Evolutionary conservation across 2,113 vertebrate species (phyloP).

Genomic region (Grammomys dolichurus): DNA sequence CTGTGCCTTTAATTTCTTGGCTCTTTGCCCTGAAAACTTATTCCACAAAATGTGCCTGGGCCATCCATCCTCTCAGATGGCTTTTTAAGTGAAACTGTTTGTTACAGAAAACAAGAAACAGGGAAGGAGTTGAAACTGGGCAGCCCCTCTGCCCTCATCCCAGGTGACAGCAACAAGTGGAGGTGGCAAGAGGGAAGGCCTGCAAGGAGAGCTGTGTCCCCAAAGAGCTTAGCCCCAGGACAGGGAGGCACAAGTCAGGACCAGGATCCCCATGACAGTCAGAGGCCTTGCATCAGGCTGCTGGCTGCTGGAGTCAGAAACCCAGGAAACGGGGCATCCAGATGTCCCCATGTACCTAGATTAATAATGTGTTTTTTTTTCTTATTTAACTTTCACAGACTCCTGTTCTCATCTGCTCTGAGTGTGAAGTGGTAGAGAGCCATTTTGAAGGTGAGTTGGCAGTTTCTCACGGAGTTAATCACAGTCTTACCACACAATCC

Average conservation of each 20-base stretch:
- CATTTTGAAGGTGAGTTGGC: background rate
- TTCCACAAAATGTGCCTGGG: slow-evolving; percentile 38
- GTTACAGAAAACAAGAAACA: slow-evolving; percentile 51
- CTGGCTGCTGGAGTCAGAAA: background rate
- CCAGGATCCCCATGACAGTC: background rate
- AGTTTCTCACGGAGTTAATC: slow-evolving; percentile 32
- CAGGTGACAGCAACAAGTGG: background rate
- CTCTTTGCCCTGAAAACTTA: slow-evolving; percentile 53
- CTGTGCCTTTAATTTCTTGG: slow-evolving; percentile 57
- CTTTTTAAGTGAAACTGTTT: slow-evolving; percentile 73
- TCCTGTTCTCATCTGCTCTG: background rate
- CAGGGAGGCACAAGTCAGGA: background rate
- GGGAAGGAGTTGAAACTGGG: background rate
- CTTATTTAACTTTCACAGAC: background rate
- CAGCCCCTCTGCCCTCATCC: background rate
- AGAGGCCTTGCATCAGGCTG: background rate
- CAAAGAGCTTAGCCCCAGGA: background rate
- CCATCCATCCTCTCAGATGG: slow-evolving; percentile 78
- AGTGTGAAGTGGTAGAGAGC: background rate
- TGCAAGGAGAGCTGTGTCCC: background rate
- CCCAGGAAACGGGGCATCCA: background rate
- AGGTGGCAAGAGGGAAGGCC: accelerated
- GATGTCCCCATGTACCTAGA: background rate
- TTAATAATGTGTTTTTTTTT: background rate
- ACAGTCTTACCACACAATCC: background rate